Conservation (phyloP, 2,888 invertebrate genomes). For the Drosophila maculinotata region DNA sequence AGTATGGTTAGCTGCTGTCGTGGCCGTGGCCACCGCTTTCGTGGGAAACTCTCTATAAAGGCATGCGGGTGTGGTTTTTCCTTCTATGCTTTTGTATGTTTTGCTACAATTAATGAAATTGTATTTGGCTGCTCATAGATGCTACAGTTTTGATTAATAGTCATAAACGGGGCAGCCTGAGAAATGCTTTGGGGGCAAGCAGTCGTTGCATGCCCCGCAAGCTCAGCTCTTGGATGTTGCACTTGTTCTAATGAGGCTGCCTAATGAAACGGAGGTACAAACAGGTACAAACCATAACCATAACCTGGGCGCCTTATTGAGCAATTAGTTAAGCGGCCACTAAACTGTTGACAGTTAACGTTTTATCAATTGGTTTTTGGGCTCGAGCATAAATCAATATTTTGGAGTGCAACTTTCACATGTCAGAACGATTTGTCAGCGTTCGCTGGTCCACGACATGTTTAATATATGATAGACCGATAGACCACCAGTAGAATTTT, state of each 20-base stretch:
- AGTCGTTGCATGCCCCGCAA: constrained; percentile 53
- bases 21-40: constrained; percentile 46
- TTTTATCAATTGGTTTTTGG: constrained; percentile 41
- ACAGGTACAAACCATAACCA: constrained; percentile 26
- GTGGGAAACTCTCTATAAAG: constrained; percentile 82
- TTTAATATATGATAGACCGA: too few relatives aligned
- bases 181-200: constrained; percentile 47
- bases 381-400: constrained; percentile 60
- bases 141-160: constrained; percentile 75
- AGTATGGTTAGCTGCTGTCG: constrained; percentile 40
- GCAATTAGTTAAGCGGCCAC: constrained; percentile 71
- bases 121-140: constrained; percentile 47
- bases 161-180: constrained; percentile 52
- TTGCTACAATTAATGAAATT: constrained; percentile 80
- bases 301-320: constrained; percentile 56
- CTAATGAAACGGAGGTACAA: constrained; percentile 20
- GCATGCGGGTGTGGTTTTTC: constrained; percentile 83
- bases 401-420: constrained; percentile 65
- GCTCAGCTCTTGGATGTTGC: constrained; percentile 41
- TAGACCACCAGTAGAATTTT: constrained; percentile 71
- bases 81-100: constrained; percentile 51
- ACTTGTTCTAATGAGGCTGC: constrained; percentile 70
- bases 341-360: constrained; percentile 74
- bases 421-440: constrained; percentile 67
- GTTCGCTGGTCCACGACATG: constrained; percentile 23